Conservation (phyloP, 2,797 vertebrate species). For the Syngnathus acus region DNA sequence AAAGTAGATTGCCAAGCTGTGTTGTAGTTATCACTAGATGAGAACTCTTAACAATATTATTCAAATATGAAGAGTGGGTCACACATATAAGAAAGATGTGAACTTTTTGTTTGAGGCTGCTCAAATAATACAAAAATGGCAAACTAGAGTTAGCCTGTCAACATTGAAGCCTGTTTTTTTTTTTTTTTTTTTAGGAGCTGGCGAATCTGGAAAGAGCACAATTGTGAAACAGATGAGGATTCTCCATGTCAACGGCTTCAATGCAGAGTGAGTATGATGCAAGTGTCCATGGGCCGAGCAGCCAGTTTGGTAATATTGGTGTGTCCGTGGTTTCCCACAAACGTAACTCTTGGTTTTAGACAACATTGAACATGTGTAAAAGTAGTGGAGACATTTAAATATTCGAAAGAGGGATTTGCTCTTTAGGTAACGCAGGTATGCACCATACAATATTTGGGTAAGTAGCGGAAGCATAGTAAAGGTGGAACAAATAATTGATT, state of each 20-base stretch:
- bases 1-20: not conserved
- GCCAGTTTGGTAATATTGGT: not conserved
- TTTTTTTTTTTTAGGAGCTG: constrained; percentile 77
- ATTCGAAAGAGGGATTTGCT: not conserved
- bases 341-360: no score
- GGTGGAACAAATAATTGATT: no score
- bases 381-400: not conserved
- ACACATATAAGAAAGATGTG: not conserved
- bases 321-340: not conserved
- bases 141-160: not conserved
- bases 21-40: not conserved
- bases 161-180: constrained; percentile 3
- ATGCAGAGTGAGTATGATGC: constrained; percentile 90
- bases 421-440: not conserved
- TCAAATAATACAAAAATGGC: not conserved
- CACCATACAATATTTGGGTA: not conserved
- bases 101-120: not conserved
- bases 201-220: constrained; percentile 98
- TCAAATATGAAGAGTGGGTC: not conserved
- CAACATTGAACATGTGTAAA: not conserved
- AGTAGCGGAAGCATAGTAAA: no score
- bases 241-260: constrained; percentile 97
- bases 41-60: not conserved
- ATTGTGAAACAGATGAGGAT: constrained; percentile 99
- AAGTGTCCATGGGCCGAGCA: not conserved